A percentile compares a stretch with the other conserved stretches of the same genome.
Evolutionary conservation across 2,888 invertebrate genomes (phyloP).

Genomic region (Andrena bucephala): DNA sequence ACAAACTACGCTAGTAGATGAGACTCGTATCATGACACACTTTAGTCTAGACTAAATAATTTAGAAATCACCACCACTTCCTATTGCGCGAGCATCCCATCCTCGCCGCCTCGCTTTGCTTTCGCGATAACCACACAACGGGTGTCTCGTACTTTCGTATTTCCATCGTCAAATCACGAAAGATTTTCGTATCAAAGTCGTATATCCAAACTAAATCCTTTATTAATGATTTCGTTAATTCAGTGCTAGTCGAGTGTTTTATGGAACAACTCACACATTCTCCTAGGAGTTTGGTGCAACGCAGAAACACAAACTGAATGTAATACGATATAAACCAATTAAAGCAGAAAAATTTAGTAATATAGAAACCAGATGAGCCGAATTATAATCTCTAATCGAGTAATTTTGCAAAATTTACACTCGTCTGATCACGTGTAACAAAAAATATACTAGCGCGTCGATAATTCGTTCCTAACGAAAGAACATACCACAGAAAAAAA

Average conservation of each 20-base stretch:
- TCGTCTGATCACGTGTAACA: background rate
- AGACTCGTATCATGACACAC: constrained; percentile 62
- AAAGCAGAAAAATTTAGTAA: no score
- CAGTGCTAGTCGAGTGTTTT: no score
- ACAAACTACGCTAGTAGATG: constrained; percentile 21
- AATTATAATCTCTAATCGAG: background rate
- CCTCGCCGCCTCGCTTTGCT: constrained; percentile 53
- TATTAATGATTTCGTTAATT: background rate
- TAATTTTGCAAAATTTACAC: constrained; percentile 6
- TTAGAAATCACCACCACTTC: constrained; percentile 74
- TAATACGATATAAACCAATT: no score
- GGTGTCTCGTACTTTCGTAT: constrained; percentile 48
- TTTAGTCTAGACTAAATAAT: constrained; percentile 74
- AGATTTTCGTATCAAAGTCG: no score
- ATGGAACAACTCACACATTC: no score
- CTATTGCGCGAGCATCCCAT: constrained; percentile 68
- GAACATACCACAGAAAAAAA: no score
- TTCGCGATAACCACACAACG: constrained; percentile 62
- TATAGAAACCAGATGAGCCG: no score
- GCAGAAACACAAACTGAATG: no score
- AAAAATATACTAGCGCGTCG: background rate
- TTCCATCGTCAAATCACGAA: background rate
- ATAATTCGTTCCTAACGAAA: background rate
- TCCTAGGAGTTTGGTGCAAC: no score
- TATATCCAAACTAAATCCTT: background rate